These are phyloP conservation scores for Campylorhamphus procurvoides DNA, from an alignment of 2,113 vertebrate genomes.

Conservation along the genomic window DNA sequence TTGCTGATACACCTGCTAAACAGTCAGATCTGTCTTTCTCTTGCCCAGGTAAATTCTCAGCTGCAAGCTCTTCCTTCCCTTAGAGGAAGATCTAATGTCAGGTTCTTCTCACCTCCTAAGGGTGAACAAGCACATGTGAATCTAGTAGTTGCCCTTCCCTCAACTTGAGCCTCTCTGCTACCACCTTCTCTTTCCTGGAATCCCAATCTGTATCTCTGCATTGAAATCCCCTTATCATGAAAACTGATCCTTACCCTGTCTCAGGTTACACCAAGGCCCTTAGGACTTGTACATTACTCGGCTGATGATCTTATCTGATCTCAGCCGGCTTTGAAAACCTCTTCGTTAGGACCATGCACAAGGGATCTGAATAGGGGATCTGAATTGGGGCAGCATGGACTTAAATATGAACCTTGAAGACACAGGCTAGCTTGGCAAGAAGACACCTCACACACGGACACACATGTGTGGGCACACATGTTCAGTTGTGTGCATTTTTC, in stretches of 20 bases:
- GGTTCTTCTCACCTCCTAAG: neutral
- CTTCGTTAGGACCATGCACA: neutral
- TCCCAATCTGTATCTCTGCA: neutral
- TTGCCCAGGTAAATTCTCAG: neutral
- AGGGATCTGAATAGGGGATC: neutral
- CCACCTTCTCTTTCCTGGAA: neutral
- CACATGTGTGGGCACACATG: accelerated
- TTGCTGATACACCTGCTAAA: neutral
- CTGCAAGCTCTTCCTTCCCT: neutral
- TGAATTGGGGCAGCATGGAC: neutral
- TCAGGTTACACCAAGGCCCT: neutral
- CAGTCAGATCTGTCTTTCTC: neutral
- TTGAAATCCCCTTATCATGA: neutral
- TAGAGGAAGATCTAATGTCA: neutral
- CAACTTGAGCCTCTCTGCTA: neutral
- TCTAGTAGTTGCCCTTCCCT: neutral
- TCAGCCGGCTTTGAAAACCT: neutral
- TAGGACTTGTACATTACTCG: neutral
- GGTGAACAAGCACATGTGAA: neutral
- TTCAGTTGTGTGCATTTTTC: neutral
- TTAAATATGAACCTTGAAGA: neutral
- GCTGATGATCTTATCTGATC: neutral
- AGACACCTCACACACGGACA: neutral
- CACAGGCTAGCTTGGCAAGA: neutral
- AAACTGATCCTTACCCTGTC: neutral